Conservation (phyloP, 1,140 invertebrate genomes). For the Tetragonula clypearis region DNA sequence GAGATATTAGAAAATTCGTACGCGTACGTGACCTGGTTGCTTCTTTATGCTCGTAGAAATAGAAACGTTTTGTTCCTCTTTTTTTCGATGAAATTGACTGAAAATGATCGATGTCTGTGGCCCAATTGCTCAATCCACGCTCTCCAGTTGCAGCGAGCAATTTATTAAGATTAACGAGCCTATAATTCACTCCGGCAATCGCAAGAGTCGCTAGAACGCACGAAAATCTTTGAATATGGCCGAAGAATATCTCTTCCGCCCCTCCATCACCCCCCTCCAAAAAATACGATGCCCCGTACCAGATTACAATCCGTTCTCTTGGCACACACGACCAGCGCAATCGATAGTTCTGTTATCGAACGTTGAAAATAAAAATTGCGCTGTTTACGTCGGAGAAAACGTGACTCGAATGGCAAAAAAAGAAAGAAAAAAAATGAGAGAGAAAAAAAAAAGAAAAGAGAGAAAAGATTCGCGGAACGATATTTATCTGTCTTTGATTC, state of each 20-base stretch:
- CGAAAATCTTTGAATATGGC: not conserved
- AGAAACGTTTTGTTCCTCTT: not conserved
- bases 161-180: conserved; percentile 13
- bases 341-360: not conserved
- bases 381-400: not conserved
- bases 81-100: conserved; percentile 21
- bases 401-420: conserved; percentile 3
- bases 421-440: no score
- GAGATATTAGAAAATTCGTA: not conserved
- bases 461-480: conserved; percentile 36
- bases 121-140: not conserved
- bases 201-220: not conserved
- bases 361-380: not conserved
- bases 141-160: not conserved
- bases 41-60: not conserved
- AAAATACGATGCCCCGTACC: not conserved
- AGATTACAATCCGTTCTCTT: not conserved
- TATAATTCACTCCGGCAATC: not conserved
- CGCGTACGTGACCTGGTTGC: not conserved
- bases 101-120: conserved; percentile 18
- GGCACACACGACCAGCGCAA: not conserved
- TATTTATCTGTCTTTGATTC: conserved; percentile 37
- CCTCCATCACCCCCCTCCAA: not conserved
- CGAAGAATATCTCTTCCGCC: not conserved
- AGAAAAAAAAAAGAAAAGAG: not conserved